These are phyloP conservation scores for Oreochromis tanganicae DNA, from an alignment of 2,113 vertebrate species.

Conservation along the genomic window DNA sequence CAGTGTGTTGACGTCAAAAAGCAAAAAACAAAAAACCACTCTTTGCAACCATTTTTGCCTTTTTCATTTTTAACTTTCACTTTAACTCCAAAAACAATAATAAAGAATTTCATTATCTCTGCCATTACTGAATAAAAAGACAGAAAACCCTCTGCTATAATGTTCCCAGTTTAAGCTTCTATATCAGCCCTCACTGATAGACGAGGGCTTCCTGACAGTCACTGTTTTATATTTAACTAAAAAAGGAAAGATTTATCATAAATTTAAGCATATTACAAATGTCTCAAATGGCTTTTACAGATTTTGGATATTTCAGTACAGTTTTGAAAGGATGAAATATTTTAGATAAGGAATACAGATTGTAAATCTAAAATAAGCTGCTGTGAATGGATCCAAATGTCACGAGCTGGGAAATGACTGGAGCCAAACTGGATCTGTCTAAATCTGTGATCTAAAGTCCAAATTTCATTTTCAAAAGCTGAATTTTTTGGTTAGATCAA, in stretches of 20 bases:
- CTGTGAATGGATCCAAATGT: not conserved
- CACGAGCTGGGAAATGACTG: not conserved
- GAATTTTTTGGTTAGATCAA: not conserved
- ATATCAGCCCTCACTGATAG: not conserved
- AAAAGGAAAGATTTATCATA: not conserved
- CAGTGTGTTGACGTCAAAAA: not conserved
- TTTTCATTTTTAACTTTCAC: not conserved
- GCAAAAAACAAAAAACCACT: not conserved
- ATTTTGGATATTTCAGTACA: not conserved
- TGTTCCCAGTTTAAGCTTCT: not conserved
- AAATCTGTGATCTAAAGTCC: not conserved
- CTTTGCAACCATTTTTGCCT: not conserved
- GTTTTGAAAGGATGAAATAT: not conserved
- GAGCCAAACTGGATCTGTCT: not conserved
- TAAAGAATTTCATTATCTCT: not conserved
- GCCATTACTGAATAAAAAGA: not conserved
- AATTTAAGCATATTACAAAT: not conserved
- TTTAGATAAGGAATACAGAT: not conserved
- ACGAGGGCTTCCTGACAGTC: not conserved
- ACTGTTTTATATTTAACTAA: not conserved
- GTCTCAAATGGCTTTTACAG: fast-evolving
- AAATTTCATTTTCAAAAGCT: not conserved
- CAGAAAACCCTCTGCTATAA: fast-evolving
- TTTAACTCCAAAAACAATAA: not conserved
- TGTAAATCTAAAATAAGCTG: not conserved